These are phyloP conservation scores for Chrysolina americana DNA, from an alignment of 2,888 invertebrate genomes.

Conservation along the genomic window DNA sequence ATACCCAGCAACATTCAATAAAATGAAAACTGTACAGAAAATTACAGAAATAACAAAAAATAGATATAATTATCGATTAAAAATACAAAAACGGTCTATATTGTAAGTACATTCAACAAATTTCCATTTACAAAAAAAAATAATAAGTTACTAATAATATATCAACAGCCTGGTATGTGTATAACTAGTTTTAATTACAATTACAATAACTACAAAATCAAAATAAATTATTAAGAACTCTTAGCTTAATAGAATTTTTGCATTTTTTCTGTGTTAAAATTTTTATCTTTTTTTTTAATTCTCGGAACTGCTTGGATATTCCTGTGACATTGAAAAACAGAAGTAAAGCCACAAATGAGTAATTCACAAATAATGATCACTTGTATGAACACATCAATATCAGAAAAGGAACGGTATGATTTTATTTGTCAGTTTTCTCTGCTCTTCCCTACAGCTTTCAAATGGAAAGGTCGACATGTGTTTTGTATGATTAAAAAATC, in stretches of 20 bases:
- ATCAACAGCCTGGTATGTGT: conserved; percentile 68
- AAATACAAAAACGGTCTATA: conserved; percentile 54
- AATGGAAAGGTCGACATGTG: not conserved
- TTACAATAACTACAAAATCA: conserved; percentile 61
- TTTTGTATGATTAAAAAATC: conserved; percentile 1
- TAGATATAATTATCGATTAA: conserved; percentile 51
- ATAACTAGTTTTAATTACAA: conserved; percentile 65
- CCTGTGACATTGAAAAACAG: conserved; percentile 39
- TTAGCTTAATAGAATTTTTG: conserved; percentile 53
- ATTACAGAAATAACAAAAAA: conserved; percentile 50
- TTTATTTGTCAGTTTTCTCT: conserved; percentile 26
- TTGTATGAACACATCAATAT: conserved; percentile 61
- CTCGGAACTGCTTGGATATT: conserved; percentile 51
- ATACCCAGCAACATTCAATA: conserved; percentile 32
- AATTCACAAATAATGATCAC: conserved; percentile 50
- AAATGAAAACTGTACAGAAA: conserved; percentile 42
- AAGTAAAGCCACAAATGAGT: conserved; percentile 51
- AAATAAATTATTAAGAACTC: conserved; percentile 64
- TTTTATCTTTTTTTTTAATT: conserved; percentile 45
- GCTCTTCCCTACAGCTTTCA: not conserved
- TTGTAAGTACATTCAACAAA: conserved; percentile 67
- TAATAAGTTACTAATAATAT: conserved; percentile 68
- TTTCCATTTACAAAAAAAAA: conserved; percentile 64
- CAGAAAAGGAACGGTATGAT: conserved; percentile 36
- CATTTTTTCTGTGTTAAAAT: conserved; percentile 42